Evolutionary conservation across 2,888 invertebrate species (phyloP), one percentile per base, ranked within the genome.

Genomic region (Uloborus plumipes): DNA sequence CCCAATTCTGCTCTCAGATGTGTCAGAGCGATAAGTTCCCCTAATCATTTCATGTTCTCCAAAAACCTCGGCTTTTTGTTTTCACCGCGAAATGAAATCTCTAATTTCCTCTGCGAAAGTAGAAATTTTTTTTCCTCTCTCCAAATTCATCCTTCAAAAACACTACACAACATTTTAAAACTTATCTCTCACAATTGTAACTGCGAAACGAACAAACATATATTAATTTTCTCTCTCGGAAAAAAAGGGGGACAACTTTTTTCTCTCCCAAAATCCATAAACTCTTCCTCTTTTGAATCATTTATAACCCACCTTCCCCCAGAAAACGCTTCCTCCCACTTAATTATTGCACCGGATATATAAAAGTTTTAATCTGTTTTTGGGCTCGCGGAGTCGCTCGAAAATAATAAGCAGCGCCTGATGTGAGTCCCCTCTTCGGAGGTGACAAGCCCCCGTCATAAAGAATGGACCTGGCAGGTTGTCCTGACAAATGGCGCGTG

Each of bases 361-460:
- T 81, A 81, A 81, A 39, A 74, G 74, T 81, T 81, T 81, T 81
- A 81, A 81, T 81, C 80, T 81, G 74, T 81, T 81, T 81, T 81
- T 81, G 69, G 75, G 61, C 49, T 61, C 70, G 58, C 58, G 53
- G 20, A 47, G 74, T 69, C 78, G 78, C 71, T 79, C 51, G 22
- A 72, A 79, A 78, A 79, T 79, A 79, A 79, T 79, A 79, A 61
- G 72, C 65, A 62, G 49, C 39, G 47, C 69, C 39, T 76, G 76
- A 76, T 76, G 72, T 59, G 49, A 51, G 59, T 26, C 53, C 20
- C 47, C 31, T 59, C 64, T 59, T 15, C 39, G 16, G 26, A 51
- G 73, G 65, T 77, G 80, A 80, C 80, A 79, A 49, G 69, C 55
- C 67, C 70, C 75, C 72, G 71, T 76, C 81, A 76, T 39, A 51